A percentile compares a stretch with the other conserved stretches of the same genome.
phyloP scores from a whole-genome alignment of 1,140 invertebrate genomes.

The Drosophila punjabiensis region DNA sequence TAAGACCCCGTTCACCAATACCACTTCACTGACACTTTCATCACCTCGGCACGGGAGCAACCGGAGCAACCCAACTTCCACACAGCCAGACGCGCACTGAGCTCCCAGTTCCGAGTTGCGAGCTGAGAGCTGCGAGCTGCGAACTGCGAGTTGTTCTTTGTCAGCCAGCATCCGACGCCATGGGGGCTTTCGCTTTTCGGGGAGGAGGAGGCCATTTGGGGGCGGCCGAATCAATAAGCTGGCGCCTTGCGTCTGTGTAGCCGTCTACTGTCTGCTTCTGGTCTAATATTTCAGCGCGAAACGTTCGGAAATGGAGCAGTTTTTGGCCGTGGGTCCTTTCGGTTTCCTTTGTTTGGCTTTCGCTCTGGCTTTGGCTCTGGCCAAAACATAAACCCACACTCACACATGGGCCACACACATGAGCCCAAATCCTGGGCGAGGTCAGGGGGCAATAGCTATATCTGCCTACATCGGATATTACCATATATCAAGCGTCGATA shows the following conservation, averaged over 20 bases:
- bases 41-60: constrained; percentile 5
- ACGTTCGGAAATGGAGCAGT: constrained; percentile 64
- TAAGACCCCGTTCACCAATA: not conserved
- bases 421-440: constrained; percentile 44
- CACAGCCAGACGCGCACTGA: constrained; percentile 82
- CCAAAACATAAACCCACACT: constrained; percentile 13
- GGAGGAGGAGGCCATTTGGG: constrained; percentile 11
- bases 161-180: constrained; percentile 60
- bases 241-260: constrained; percentile 81
- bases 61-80: constrained; percentile 60
- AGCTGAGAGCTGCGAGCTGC: constrained; percentile 7
- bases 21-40: constrained; percentile 17
- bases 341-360: constrained; percentile 64
- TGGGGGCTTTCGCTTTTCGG: constrained; percentile 58
- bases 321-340: constrained; percentile 59
- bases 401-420: not conserved
- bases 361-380: constrained; percentile 8
- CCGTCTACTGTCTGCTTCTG: constrained; percentile 79
- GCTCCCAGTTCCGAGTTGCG: constrained; percentile 15
- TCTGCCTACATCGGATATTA: constrained; percentile 22
- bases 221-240: constrained; percentile 78
- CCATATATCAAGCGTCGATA: constrained; percentile 41
- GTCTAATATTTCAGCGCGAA: constrained; percentile 74
- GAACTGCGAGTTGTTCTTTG: constrained; percentile 23
- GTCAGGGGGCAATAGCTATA: constrained; percentile 49